Evolutionary conservation across 2,888 invertebrate species (phyloP).

Genomic region (Leptopilina myrica): DNA sequence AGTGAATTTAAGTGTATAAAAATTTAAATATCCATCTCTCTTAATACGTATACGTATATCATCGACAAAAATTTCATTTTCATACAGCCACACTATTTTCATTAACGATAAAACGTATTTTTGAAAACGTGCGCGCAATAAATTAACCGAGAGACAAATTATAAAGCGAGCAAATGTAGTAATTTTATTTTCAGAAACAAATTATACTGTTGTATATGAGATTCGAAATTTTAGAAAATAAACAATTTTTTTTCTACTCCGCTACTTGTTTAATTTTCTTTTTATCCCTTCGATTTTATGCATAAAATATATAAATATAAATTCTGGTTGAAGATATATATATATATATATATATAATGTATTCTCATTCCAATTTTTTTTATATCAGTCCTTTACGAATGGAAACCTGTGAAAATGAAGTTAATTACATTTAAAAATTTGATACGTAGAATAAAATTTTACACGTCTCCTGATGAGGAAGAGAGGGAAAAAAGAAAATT

Average conservation of each 20-base stretch:
- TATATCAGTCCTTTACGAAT: background rate
- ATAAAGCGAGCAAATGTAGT: conserved; percentile 4
- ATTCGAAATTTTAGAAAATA: background rate
- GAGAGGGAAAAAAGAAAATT: background rate
- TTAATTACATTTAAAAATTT: conserved; percentile 7
- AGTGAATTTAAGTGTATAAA: background rate
- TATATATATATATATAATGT: background rate
- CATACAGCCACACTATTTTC: background rate
- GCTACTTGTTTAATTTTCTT: background rate
- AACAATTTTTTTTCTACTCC: background rate
- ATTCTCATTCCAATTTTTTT: background rate
- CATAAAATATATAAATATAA: too few species aligned
- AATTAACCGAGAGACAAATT: background rate
- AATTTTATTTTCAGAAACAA: conserved; percentile 1
- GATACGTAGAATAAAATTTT: background rate
- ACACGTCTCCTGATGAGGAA: background rate
- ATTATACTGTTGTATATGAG: background rate
- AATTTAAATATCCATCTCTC: background rate
- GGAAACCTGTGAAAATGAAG: background rate
- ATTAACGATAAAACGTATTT: conserved; percentile 11
- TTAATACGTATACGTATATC: background rate
- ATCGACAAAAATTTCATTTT: conserved; percentile 3
- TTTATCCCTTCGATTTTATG: background rate
- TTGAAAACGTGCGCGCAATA: background rate
- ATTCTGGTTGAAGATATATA: too few species aligned